Percentiles rank a stretch among this genome's conserved stretches.
These are phyloP conservation scores for Oscheius onirici DNA, from an alignment of 2,888 invertebrate species.

Conservation along the genomic window DNA sequence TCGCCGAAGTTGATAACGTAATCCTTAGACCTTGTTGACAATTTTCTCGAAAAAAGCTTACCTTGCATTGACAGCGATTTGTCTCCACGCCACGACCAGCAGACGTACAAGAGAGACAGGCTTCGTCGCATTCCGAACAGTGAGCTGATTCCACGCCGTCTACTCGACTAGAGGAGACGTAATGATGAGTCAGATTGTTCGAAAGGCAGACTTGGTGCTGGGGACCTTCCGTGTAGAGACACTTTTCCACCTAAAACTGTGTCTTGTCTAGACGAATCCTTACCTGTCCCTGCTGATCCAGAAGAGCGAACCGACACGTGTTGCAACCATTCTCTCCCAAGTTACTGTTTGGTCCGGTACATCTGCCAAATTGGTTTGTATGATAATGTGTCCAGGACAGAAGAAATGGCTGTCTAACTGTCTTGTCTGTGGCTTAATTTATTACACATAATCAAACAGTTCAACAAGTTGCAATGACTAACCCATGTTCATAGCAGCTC, in stretches of 20 bases:
- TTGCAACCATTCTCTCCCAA: conserved; percentile 87
- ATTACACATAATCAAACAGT: too few species aligned
- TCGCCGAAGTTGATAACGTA: conserved; percentile 10
- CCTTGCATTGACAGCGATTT: conserved; percentile 41
- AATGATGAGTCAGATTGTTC: conserved; percentile 42
- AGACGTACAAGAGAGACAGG: conserved; percentile 48
- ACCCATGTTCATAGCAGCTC: conserved; percentile 38
- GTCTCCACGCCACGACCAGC: conserved; percentile 31
- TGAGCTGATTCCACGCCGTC: conserved; percentile 40
- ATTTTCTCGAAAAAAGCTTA: not conserved
- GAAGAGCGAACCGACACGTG: conserved; percentile 88
- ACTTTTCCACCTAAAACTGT: conserved; percentile 12
- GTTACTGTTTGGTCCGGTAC: conserved; percentile 86
- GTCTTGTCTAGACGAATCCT: not conserved
- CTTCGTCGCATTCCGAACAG: conserved; percentile 50
- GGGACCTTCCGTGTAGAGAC: conserved; percentile 17
- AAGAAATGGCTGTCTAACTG: too few species aligned
- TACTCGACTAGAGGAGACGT: conserved; percentile 29
- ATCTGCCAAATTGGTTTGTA: too few species aligned
- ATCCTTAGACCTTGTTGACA: not conserved
- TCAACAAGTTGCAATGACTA: not conserved
- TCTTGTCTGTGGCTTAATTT: too few species aligned
- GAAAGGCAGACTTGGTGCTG: conserved; percentile 36
- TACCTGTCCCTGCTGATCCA: conserved; percentile 76
- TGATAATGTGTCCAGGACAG: conserved; percentile 9